phyloP scores from a whole-genome alignment of 1,140 invertebrate species.

The Zaprionus africanus region DNA sequence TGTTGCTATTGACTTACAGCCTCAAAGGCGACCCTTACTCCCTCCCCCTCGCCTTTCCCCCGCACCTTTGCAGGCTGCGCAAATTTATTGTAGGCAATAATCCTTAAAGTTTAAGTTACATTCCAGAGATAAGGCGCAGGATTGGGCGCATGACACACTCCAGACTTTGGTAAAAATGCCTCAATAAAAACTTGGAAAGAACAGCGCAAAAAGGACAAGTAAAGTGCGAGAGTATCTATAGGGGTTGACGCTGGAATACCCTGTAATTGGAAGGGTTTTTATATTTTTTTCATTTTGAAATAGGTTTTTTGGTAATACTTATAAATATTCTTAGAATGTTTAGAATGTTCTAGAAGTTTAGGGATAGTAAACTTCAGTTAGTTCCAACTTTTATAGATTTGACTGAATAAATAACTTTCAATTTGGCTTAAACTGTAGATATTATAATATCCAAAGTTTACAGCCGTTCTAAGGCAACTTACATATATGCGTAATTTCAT shows the following conservation, averaged over 20 bases:
- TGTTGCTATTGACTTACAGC: slow-evolving; percentile 67
- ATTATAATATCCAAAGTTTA: background rate
- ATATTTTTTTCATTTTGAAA: too few species aligned
- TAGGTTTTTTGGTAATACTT: too few species aligned
- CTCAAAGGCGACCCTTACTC: slow-evolving; percentile 43
- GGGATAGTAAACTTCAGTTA: too few species aligned
- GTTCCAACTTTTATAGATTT: background rate
- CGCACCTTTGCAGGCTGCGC: slow-evolving; percentile 30
- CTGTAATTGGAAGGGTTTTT: background rate
- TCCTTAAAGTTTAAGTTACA: slow-evolving; percentile 83
- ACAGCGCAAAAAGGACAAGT: slow-evolving; percentile 21
- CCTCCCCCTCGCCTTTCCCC: background rate
- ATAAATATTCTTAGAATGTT: too few species aligned
- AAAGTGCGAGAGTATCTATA: background rate
- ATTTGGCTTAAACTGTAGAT: background rate
- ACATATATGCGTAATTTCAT: background rate
- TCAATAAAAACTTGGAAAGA: slow-evolving; percentile 64
- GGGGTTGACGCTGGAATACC: background rate
- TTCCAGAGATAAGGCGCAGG: slow-evolving; percentile 74
- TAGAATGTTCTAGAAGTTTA: too few species aligned
- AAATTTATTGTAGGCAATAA: slow-evolving; percentile 83
- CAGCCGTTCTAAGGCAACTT: background rate
- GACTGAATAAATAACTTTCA: too few species aligned
- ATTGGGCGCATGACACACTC: slow-evolving; percentile 49
- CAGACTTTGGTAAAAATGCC: slow-evolving; percentile 47